phyloP scores from a whole-genome alignment of 1,140 invertebrate genomes.

The Paramacrobiotus metropolitanus region DNA sequence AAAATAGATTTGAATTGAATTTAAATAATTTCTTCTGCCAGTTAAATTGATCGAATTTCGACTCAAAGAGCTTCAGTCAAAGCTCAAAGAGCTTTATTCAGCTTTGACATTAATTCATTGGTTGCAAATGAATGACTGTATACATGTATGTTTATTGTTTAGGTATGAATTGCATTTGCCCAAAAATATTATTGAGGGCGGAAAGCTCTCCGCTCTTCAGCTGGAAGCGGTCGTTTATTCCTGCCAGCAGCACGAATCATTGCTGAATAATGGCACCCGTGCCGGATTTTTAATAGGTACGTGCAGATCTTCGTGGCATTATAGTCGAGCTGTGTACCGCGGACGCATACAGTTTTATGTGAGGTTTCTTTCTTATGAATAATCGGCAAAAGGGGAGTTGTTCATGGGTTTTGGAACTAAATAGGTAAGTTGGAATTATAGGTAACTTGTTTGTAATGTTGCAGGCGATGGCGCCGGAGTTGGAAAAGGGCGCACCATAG shows the following conservation, averaged over 20 bases:
- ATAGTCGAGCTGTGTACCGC: no score
- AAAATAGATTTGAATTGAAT: not conserved
- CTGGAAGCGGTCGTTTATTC: conserved; percentile 86
- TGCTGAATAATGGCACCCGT: conserved; percentile 62
- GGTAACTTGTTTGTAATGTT: conserved; percentile 15
- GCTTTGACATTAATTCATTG: not conserved
- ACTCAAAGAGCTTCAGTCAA: no score
- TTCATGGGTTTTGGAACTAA: no score
- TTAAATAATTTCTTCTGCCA: not conserved
- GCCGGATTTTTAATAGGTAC: conserved; percentile 89
- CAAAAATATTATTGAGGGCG: conserved; percentile 53
- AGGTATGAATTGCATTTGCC: conserved; percentile 61
- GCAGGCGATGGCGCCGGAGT: conserved; percentile 92
- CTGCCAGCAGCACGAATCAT: conserved; percentile 78
- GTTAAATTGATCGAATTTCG: no score
- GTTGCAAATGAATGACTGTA: no score
- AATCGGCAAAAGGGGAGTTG: not conserved
- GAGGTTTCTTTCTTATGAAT: conserved; percentile 11
- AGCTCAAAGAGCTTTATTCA: no score
- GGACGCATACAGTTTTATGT: no score
- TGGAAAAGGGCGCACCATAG: conserved; percentile 93
- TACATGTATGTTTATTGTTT: not conserved
- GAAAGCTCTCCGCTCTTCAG: conserved; percentile 76
- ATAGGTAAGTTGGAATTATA: no score
- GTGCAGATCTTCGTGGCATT: no score